Percentiles rank a stretch among this genome's conserved stretches.
Evolutionary conservation across 1,140 invertebrate species (phyloP).

Genomic region (Asbolus verrucosus): DNA sequence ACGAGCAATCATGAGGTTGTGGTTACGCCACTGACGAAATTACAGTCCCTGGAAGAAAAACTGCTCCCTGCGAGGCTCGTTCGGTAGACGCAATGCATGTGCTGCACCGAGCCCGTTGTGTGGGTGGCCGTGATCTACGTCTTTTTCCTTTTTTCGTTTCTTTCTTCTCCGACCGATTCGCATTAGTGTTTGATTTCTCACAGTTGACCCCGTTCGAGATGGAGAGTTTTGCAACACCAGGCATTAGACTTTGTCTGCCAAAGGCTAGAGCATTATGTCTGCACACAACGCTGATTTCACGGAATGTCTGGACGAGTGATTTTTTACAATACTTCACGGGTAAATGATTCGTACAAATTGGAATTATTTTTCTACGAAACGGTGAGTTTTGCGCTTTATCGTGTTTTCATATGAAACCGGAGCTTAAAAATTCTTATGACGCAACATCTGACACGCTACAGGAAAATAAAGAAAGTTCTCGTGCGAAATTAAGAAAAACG

Average conservation of each 20-base stretch:
- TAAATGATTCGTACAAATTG: neutral
- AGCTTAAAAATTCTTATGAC: too few species aligned
- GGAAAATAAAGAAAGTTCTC: too few species aligned
- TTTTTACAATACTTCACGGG: neutral
- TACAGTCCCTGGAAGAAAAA: too few species aligned
- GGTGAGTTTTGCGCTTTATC: too few species aligned
- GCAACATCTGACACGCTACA: too few species aligned
- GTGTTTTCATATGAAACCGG: too few species aligned
- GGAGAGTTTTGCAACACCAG: conserved; percentile 36
- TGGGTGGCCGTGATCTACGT: conserved; percentile 31
- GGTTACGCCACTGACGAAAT: too few species aligned
- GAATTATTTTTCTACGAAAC: neutral
- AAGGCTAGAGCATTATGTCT: conserved; percentile 34
- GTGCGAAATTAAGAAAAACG: too few species aligned
- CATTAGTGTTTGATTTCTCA: conserved; percentile 35
- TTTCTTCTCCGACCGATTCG: too few species aligned
- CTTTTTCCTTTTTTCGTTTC: conserved; percentile 5
- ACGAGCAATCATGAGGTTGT: neutral
- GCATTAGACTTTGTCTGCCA: conserved; percentile 37
- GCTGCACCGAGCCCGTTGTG: too few species aligned
- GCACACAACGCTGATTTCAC: conserved; percentile 14
- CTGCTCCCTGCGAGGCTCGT: too few species aligned
- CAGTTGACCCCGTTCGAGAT: conserved; percentile 41
- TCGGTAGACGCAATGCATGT: too few species aligned
- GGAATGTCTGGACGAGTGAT: conserved; percentile 1